These are phyloP conservation scores for Neosilurus hyrtlii DNA, from an alignment of 2,797 vertebrate genomes.

Conservation along the genomic window DNA sequence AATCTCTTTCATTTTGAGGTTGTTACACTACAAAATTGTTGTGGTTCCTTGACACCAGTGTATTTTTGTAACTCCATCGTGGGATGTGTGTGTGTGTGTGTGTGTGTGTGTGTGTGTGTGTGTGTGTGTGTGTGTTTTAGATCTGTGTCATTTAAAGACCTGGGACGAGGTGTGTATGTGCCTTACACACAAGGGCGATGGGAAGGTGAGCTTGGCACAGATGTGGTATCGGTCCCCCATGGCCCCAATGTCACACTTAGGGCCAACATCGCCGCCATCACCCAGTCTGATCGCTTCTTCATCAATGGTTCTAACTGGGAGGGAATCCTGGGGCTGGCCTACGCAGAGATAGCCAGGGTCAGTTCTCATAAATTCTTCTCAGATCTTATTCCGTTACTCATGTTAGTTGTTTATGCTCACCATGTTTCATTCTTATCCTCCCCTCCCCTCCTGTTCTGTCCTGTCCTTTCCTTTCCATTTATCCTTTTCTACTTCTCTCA, in stretches of 20 bases:
- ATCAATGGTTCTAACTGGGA: constrained; percentile 99
- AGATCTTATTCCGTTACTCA: neutral
- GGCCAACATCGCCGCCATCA: constrained; percentile 97
- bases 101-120: rapidly evolving
- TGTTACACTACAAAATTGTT: neutral
- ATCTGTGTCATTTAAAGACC: constrained; percentile 88
- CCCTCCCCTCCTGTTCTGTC: neutral
- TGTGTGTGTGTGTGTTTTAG: constrained; percentile 46
- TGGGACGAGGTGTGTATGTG: constrained; percentile 91
- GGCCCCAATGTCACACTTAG: constrained; percentile 91
- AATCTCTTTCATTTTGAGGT: neutral
- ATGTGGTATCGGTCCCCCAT: constrained; percentile 91
- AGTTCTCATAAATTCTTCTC: constrained; percentile 49
- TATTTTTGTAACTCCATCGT: neutral
- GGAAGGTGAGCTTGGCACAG: constrained; percentile 95
- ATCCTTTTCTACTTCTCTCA: too few species aligned
- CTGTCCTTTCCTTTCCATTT: neutral
- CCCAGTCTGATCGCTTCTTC: constrained; percentile 96
- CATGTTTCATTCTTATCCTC: neutral
- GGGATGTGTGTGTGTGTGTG: neutral
- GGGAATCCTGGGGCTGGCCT: constrained; percentile 94
- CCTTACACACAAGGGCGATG: constrained; percentile 98
- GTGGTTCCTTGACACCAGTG: neutral
- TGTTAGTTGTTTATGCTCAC: too few species aligned
- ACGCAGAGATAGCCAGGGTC: constrained; percentile 93